Evolutionary conservation across 2,113 vertebrate species (phyloP).

Genomic region (western clawed frog (Xenopus tropicalis)): DNA sequence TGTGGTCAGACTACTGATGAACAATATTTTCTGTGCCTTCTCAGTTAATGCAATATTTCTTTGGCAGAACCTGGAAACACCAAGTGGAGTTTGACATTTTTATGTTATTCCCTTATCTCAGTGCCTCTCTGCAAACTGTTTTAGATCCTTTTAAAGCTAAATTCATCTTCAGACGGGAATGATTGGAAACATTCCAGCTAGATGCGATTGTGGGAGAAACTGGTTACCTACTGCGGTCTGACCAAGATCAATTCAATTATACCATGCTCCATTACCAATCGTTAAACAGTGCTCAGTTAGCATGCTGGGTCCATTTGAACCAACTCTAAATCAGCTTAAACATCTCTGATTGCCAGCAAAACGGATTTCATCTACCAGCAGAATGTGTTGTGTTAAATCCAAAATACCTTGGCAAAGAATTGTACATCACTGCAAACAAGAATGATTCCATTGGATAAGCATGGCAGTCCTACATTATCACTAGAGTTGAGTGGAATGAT

Average conservation of each 20-base stretch:
- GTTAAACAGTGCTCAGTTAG: constrained; percentile 16
- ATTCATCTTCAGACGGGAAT: constrained; percentile 34
- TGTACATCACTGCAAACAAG: neutral
- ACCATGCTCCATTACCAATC: constrained; percentile 19
- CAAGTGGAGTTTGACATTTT: constrained; percentile 38
- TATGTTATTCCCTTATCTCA: constrained; percentile 39
- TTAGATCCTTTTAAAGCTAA: constrained; percentile 40
- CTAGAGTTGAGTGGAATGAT: too few relatives aligned
- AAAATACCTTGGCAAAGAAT: neutral
- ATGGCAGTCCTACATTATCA: too few relatives aligned
- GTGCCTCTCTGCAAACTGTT: constrained; percentile 31
- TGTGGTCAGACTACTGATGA: constrained; percentile 21
- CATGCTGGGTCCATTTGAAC: constrained; percentile 12
- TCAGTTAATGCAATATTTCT: constrained; percentile 42
- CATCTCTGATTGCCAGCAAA: neutral
- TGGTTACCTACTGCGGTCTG: constrained; percentile 9
- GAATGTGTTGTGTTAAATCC: neutral
- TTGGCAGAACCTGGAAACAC: constrained; percentile 10
- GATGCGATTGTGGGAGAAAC: constrained; percentile 20
- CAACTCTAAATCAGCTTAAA: neutral
- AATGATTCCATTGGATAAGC: too few relatives aligned
- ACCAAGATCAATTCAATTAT: constrained; percentile 25
- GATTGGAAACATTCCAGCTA: constrained; percentile 33
- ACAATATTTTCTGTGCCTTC: constrained; percentile 20
- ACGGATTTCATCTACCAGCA: neutral